Percentiles rank a stretch among this genome's conserved stretches.
Evolutionary conservation across 2,888 invertebrate genomes (phyloP).

Genomic region (Cheilosia variabilis): DNA sequence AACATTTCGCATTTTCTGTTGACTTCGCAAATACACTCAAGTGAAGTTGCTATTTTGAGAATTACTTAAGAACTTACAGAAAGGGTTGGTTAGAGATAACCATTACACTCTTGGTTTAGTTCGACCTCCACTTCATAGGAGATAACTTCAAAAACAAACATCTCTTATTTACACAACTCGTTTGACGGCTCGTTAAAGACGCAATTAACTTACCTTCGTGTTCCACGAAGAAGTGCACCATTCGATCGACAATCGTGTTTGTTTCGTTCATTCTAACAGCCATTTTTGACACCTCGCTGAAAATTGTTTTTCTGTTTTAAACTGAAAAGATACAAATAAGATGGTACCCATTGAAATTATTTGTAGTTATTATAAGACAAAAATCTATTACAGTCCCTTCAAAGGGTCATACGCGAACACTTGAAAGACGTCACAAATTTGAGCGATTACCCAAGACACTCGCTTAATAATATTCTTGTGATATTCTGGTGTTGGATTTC

Average conservation of each 20-base stretch:
- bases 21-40: too few relatives aligned
- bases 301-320: slow-evolving; percentile 7
- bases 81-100: too few relatives aligned
- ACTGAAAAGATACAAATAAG: slow-evolving; percentile 45
- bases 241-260: slow-evolving; percentile 81
- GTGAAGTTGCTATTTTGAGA: too few relatives aligned
- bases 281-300: slow-evolving; percentile 76
- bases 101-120: not conserved
- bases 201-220: slow-evolving; percentile 81
- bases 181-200: not conserved
- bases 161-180: not conserved
- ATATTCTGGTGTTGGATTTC: slow-evolving; percentile 31
- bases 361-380: not conserved
- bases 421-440: not conserved
- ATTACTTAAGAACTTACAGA: too few relatives aligned
- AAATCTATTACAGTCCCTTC: slow-evolving; percentile 17
- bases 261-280: slow-evolving; percentile 81
- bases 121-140: not conserved
- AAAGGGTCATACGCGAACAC: slow-evolving; percentile 34
- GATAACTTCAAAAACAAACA: slow-evolving; percentile 3
- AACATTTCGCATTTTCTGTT: too few relatives aligned
- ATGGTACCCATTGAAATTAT: not conserved
- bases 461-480: not conserved
- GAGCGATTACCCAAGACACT: slow-evolving; percentile 22
- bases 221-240: slow-evolving; percentile 83